These are phyloP conservation scores for Polydrusus cervinus DNA, from an alignment of 2,888 invertebrate species.

Conservation along the genomic window DNA sequence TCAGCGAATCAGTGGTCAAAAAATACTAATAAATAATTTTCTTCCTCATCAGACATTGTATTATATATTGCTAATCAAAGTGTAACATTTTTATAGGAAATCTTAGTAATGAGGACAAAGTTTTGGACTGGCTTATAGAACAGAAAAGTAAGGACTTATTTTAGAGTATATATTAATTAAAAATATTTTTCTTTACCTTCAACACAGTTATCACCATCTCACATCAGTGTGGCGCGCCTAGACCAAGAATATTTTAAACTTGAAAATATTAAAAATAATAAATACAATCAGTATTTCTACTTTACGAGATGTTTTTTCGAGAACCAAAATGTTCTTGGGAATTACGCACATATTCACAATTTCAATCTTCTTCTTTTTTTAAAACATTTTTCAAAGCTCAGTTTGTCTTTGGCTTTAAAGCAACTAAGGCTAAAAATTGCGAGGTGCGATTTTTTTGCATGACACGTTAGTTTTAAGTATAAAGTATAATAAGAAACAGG, in stretches of 20 bases:
- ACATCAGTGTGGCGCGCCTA: conserved; percentile 46
- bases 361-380: conserved; percentile 3
- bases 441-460: conserved; percentile 54
- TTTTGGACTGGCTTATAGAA: conserved; percentile 95
- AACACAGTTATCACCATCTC: not conserved
- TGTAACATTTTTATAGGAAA: conserved; percentile 82
- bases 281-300: not conserved
- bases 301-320: not conserved
- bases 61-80: not conserved
- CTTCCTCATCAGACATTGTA: not conserved
- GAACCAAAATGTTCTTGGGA: conserved; percentile 9
- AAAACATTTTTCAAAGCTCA: conserved; percentile 14
- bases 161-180: conserved; percentile 65
- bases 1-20: too few relatives aligned
- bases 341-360: conserved; percentile 50
- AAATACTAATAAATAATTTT: too few relatives aligned
- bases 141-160: conserved; percentile 93
- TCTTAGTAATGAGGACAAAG: conserved; percentile 95
- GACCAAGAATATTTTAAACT: conserved; percentile 20
- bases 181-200: not conserved
- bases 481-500: conserved; percentile 20
- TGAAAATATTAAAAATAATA: not conserved
- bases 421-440: conserved; percentile 48
- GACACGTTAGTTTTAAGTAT: conserved; percentile 4
- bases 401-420: conserved; percentile 40